phyloP scores from a whole-genome alignment of 2,797 vertebrate genomes.

The Pseudomugil tenellus region DNA sequence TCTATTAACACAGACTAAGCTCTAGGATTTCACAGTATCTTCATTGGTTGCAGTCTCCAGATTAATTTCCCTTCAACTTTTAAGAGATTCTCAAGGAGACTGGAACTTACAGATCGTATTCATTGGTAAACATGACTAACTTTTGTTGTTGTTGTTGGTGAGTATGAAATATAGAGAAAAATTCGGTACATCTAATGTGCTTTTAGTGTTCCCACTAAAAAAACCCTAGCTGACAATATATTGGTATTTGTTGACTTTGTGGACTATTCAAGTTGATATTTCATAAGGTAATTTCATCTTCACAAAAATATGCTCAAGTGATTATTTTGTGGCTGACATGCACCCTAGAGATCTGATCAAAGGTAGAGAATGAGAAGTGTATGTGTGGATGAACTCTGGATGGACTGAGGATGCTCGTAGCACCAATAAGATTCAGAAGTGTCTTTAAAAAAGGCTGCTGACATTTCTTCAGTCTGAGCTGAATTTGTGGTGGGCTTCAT shows the following conservation, averaged over 20 bases:
- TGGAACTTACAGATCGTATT: not conserved
- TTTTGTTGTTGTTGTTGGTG: not conserved
- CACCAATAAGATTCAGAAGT: too few relatives aligned
- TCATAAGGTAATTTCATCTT: too few relatives aligned
- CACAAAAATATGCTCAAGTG: too few relatives aligned
- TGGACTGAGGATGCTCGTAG: too few relatives aligned
- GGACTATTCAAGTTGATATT: too few relatives aligned
- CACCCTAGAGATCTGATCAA: too few relatives aligned
- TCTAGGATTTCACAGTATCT: not conserved
- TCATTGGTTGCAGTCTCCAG: not conserved
- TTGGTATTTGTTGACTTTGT: not conserved
- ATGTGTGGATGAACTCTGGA: too few relatives aligned
- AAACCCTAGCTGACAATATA: not conserved
- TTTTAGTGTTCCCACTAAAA: not conserved
- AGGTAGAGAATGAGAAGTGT: too few relatives aligned
- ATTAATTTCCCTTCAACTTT: constrained; percentile 14
- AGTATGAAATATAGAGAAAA: not conserved
- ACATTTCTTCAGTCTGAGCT: too few relatives aligned
- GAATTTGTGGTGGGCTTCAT: too few relatives aligned
- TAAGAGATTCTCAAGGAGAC: constrained; percentile 4
- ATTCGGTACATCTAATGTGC: not conserved
- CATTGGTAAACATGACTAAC: not conserved
- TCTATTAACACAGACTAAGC: constrained; percentile 7
- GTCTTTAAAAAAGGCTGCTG: too few relatives aligned
- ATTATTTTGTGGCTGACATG: too few relatives aligned